Evolutionary conservation across 2,797 vertebrate genomes (phyloP).

Genomic region (Orestias chungarensis): DNA sequence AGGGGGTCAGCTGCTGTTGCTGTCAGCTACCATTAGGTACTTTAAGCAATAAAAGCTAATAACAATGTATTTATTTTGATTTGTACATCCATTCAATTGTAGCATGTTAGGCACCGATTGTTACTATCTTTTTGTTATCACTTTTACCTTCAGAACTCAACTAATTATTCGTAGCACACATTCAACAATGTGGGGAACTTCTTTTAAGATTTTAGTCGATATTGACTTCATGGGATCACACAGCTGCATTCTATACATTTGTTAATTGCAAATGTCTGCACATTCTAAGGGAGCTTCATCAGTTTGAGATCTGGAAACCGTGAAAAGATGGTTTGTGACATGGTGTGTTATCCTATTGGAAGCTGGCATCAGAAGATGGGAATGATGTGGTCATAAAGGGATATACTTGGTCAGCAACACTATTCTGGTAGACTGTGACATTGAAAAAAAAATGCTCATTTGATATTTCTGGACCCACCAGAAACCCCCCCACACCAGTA

Average conservation of each 20-base stretch:
- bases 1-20: background rate
- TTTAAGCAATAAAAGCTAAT: too few species aligned
- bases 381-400: background rate
- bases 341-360: background rate
- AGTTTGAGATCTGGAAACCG: background rate
- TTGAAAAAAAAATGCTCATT: background rate
- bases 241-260: background rate
- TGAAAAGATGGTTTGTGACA: background rate
- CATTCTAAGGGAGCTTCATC: background rate
- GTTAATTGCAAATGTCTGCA: background rate
- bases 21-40: too few species aligned
- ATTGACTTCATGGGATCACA: background rate
- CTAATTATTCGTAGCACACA: too few species aligned
- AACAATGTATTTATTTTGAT: background rate
- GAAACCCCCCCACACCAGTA: background rate
- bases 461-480: background rate
- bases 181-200: background rate
- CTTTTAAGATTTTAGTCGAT: background rate
- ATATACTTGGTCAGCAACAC: background rate
- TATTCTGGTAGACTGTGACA: background rate
- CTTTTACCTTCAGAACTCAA: too few species aligned
- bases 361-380: background rate
- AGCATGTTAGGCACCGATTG: background rate
- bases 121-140: too few species aligned
- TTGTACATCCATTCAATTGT: background rate